phyloP scores from a whole-genome alignment of 2,888 invertebrate species.

The Xiphydria camelus region DNA sequence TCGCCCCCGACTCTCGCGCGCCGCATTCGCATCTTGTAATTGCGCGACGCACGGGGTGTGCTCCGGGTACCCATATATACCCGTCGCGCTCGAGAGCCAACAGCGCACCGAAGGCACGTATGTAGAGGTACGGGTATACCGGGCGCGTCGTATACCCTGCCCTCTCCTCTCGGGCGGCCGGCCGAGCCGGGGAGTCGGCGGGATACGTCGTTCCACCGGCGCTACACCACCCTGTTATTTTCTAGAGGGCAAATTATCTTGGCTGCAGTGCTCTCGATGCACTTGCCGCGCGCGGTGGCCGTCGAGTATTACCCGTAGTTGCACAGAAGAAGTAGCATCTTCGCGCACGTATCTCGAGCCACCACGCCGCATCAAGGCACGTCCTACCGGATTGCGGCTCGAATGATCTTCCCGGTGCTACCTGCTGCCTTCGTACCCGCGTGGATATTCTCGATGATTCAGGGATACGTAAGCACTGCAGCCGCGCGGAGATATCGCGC shows the following conservation, averaged over 20 bases:
- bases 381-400: slow-evolving; percentile 56
- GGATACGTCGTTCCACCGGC: slow-evolving; percentile 32
- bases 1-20: too few relatives aligned
- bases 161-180: slow-evolving; percentile 6
- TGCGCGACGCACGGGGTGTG: too few relatives aligned
- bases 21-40: too few relatives aligned
- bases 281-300: slow-evolving; percentile 37
- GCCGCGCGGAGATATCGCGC: too few relatives aligned
- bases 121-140: too few relatives aligned
- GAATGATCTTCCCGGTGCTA: slow-evolving; percentile 40
- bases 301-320: slow-evolving; percentile 33
- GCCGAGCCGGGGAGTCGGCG: slow-evolving; percentile 11
- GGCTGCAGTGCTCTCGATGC: slow-evolving; percentile 46
- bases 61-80: too few relatives aligned
- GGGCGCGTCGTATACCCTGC: too few relatives aligned
- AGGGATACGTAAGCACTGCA: slow-evolving; percentile 4
- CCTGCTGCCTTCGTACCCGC: slow-evolving; percentile 28
- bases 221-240: slow-evolving; percentile 53
- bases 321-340: slow-evolving; percentile 53
- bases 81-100: too few relatives aligned
- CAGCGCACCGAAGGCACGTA: too few relatives aligned
- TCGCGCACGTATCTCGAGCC: slow-evolving; percentile 55
- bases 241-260: slow-evolving; percentile 52
- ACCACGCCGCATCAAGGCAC: slow-evolving; percentile 55
- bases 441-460: slow-evolving; percentile 13